phyloP scores from a whole-genome alignment of 2,888 invertebrate genomes.

The Polydrusus pterygomalis region DNA sequence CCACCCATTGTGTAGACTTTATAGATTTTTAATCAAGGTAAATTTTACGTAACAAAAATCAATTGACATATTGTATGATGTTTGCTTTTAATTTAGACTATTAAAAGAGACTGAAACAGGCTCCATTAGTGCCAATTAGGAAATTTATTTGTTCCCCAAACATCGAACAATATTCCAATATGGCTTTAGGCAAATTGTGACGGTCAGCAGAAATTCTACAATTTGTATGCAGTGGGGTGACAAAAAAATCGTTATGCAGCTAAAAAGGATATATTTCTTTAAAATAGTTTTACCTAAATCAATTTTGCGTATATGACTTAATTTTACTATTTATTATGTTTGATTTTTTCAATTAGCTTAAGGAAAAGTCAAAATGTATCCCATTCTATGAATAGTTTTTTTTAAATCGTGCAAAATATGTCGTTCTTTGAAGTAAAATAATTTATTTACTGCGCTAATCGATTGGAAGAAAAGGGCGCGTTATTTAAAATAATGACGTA shows the following conservation, averaged over 20 bases:
- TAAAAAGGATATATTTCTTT: background rate
- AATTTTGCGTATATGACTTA: too few relatives aligned
- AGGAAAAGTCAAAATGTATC: too few relatives aligned
- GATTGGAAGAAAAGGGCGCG: too few relatives aligned
- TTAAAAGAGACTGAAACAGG: conserved; percentile 20
- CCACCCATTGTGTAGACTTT: background rate
- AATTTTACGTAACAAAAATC: conserved; percentile 8
- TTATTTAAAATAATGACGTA: too few relatives aligned
- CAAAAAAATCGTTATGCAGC: background rate
- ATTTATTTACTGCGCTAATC: too few relatives aligned
- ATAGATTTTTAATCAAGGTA: background rate
- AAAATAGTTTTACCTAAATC: too few relatives aligned
- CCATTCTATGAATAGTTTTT: too few relatives aligned
- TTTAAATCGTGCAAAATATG: too few relatives aligned
- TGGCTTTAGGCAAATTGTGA: conserved; percentile 3
- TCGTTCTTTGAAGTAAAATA: too few relatives aligned
- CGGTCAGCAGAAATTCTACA: conserved; percentile 17
- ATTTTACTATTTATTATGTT: too few relatives aligned
- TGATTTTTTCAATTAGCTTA: too few relatives aligned
- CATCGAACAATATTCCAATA: conserved; percentile 20
- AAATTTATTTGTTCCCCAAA: conserved; percentile 27
- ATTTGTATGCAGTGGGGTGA: background rate
- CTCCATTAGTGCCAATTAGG: conserved; percentile 22
- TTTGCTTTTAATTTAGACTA: conserved; percentile 26
- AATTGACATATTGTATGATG: conserved; percentile 1